Evolutionary conservation across 2,888 invertebrate genomes (phyloP), one percentile per base, ranked within the genome.

Genomic region (Coremacera marginata): DNA sequence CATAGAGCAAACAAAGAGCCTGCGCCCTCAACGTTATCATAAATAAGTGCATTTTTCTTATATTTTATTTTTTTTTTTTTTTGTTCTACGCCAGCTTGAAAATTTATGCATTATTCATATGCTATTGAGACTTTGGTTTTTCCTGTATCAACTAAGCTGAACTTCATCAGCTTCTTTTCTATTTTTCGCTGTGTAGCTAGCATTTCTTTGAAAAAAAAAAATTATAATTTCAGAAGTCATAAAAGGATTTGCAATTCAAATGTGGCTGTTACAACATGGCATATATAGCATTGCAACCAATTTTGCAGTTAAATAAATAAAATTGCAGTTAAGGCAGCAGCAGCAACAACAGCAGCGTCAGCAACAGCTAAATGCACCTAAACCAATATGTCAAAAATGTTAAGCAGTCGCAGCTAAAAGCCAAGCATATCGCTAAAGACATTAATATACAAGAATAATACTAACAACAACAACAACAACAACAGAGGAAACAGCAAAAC

Each of bases 301-400:
- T 49, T 25, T 52, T 68, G 72, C 73, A 80, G 77, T 77, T 77
- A 77, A 80, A 81, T 78, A 65, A 62, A 62, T 25, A 70, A 22
- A 67, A 19, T 16, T 44, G 60, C n/a, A 57, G 31, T 14, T 44
- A 72, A 55, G 71, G 1, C 51, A 62, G 60, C 8, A 27, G 14
- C 37, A 9, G 60, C 57, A 16, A 44, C 44, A 22, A 31, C 34
- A n/a, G n/a, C n/a, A 55, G 62, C 14, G 1, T 7, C 25, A 25
- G 62, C 19, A 16, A 44, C 44, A 22, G 49, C 34, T 31, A 63
- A 70, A 78, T 55, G 80, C 78, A 78, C 73, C 79, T 75, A 79
- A 83, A 83, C 84, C 86, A 88, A 88, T 87, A 87, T 87, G 87
- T 87, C 88, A 87, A 86, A 87, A 84, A 86, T 87, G 84, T 84